A percentile compares a stretch with the other conserved stretches of the same genome.
Conservation (phyloP, 2,113 vertebrate species). For the Prunella fulvescens region DNA sequence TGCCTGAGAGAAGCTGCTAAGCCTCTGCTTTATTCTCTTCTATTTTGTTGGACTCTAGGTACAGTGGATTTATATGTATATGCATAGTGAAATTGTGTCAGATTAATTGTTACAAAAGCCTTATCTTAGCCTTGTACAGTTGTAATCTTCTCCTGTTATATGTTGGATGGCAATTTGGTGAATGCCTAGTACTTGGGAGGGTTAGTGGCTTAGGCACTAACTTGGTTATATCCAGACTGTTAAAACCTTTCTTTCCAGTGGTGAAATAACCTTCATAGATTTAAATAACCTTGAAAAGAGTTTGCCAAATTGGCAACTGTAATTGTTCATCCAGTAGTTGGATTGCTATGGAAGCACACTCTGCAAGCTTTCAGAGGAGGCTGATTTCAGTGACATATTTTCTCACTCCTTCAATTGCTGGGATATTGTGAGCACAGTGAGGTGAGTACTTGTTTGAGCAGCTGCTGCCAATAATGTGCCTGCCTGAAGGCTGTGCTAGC, state of each 20-base stretch:
- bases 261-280: neutral
- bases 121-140: neutral
- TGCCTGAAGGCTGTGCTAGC: neutral
- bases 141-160: neutral
- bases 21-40: neutral
- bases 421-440: neutral
- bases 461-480: slow-evolving; percentile 25
- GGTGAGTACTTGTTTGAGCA: slow-evolving; percentile 28
- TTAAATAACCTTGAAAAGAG: neutral
- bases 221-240: neutral
- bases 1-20: neutral
- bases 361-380: neutral
- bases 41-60: neutral
- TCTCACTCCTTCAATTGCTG: neutral
- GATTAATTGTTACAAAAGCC: neutral
- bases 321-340: neutral
- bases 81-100: neutral
- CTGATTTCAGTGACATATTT: slow-evolving; percentile 7
- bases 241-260: neutral
- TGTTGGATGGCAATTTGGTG: neutral
- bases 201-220: neutral
- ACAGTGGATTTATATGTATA: neutral
- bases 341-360: neutral
- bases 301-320: neutral
- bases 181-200: neutral